These are phyloP conservation scores for Agonopterix heracliana DNA, from an alignment of 2,888 invertebrate genomes.

Conservation along the genomic window DNA sequence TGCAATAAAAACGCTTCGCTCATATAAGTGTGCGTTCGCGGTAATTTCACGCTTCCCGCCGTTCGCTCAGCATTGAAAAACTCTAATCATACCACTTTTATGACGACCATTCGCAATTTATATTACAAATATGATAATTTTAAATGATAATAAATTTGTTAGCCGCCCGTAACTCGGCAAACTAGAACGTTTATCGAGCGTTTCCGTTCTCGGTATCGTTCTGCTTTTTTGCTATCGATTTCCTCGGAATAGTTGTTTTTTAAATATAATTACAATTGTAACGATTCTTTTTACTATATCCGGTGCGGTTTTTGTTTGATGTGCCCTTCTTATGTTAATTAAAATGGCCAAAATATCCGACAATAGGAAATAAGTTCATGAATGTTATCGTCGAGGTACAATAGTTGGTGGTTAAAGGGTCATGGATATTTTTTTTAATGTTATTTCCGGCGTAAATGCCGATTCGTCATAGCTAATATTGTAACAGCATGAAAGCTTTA, in stretches of 20 bases:
- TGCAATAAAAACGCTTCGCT: conserved; percentile 20
- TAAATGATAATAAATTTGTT: conserved; percentile 52
- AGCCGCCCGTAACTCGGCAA: conserved; percentile 30
- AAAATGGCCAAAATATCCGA: conserved; percentile 8
- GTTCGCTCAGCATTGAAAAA: conserved; percentile 46
- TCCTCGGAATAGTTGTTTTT: conserved; percentile 42
- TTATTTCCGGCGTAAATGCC: too few species aligned
- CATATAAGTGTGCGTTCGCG: conserved; percentile 26
- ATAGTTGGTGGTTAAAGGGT: neutral
- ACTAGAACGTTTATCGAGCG: conserved; percentile 54
- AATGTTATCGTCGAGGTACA: conserved; percentile 4
- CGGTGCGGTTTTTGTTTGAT: conserved; percentile 13
- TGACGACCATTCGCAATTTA: conserved; percentile 41
- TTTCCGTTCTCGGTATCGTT: conserved; percentile 53
- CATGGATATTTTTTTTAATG: neutral
- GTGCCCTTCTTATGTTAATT: conserved; percentile 6
- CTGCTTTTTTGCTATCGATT: conserved; percentile 47
- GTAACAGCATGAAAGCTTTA: too few species aligned
- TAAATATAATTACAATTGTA: conserved; percentile 34
- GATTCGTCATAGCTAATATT: too few species aligned
- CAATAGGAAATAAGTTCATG: neutral
- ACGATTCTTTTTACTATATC: conserved; percentile 12
- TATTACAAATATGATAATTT: conserved; percentile 58
- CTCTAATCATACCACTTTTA: conserved; percentile 46
- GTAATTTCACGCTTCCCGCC: conserved; percentile 59